A percentile compares a stretch with the other conserved stretches of the same genome.
Conservation (phyloP, 1,140 invertebrate genomes). For the Nylanderia fulva region DNA sequence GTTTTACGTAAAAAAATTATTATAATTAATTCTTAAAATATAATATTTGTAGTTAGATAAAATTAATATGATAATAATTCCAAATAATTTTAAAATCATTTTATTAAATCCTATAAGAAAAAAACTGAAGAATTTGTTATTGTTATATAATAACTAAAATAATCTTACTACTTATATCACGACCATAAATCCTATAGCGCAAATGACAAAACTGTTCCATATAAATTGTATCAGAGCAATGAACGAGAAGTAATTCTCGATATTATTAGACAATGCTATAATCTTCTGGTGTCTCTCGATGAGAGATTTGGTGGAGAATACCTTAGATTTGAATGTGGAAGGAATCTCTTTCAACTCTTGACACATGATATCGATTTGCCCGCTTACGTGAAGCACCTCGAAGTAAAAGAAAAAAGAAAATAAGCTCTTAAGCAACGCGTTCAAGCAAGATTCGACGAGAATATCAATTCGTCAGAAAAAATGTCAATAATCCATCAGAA, state of each 20-base stretch:
- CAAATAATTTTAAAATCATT: not conserved
- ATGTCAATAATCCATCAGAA: too few relatives aligned
- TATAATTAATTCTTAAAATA: too few relatives aligned
- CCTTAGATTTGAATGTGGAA: not conserved
- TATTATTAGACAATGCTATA: constrained; percentile 48
- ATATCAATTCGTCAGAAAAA: not conserved
- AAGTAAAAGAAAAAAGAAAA: constrained; percentile 44
- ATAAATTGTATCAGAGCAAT: constrained; percentile 55
- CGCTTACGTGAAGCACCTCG: constrained; percentile 55
- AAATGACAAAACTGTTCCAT: constrained; percentile 58
- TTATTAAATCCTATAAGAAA: not conserved
- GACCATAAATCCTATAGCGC: constrained; percentile 46
- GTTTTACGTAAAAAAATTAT: not conserved
- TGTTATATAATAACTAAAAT: not conserved
- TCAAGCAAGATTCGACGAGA: not conserved
- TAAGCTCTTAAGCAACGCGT: not conserved
- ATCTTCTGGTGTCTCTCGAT: constrained; percentile 48
- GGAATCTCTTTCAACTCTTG: constrained; percentile 26
- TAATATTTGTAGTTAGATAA: not conserved
- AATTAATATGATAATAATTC: not conserved
- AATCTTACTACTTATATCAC: constrained; percentile 54
- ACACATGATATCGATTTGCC: constrained; percentile 60
- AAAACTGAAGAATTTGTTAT: not conserved
- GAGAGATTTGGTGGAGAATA: not conserved
- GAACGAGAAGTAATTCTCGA: constrained; percentile 37